phyloP scores from a whole-genome alignment of 2,888 invertebrate species.

The Oscheius sp. region DNA sequence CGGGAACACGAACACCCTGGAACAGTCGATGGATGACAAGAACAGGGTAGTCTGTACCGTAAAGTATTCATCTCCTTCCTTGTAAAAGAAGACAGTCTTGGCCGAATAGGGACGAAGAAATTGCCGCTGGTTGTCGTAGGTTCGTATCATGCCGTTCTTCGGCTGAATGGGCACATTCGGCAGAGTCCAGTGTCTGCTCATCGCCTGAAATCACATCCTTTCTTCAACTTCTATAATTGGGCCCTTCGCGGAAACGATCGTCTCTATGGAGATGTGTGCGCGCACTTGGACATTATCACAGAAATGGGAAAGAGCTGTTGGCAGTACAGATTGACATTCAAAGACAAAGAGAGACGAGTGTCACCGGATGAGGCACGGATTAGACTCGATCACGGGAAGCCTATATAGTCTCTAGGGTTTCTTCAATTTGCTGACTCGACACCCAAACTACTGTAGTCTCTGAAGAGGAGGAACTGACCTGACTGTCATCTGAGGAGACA shows the following conservation, averaged over 20 bases:
- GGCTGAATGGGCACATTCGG: constrained; percentile 61
- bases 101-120: constrained; percentile 70
- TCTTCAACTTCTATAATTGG: constrained; percentile 1
- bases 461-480: constrained; percentile 3
- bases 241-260: background rate
- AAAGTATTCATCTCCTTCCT: constrained; percentile 70
- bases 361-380: constrained; percentile 15
- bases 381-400: constrained; percentile 2
- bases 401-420: background rate
- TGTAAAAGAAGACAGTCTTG: constrained; percentile 73
- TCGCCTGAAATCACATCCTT: background rate
- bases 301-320: background rate
- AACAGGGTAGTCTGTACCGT: constrained; percentile 52
- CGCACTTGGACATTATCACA: background rate
- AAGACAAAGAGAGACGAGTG: background rate
- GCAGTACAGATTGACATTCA: constrained; percentile 1
- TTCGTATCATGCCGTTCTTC: constrained; percentile 60
- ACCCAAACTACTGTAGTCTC: background rate
- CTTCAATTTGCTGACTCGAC: background rate
- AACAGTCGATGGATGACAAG: constrained; percentile 25
- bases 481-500: constrained; percentile 19
- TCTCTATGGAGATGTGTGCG: constrained; percentile 2
- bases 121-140: constrained; percentile 49
- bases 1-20: constrained; percentile 72
- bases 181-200: constrained; percentile 34